Conservation (phyloP, 2,888 invertebrate species). For the Drosophila melanosoma region DNA sequence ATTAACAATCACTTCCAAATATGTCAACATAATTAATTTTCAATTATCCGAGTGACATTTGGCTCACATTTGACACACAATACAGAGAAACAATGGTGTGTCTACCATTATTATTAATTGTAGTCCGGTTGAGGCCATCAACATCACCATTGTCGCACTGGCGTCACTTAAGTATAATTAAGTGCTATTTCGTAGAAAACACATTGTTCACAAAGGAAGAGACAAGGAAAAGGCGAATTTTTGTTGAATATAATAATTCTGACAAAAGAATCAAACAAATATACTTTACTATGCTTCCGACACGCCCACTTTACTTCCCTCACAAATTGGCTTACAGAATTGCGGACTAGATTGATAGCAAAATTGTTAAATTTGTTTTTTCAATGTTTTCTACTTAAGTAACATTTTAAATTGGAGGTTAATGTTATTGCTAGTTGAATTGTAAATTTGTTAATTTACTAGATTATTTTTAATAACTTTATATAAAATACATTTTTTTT, state of each 20-base stretch:
- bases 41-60: conserved; percentile 73
- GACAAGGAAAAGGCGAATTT: conserved; percentile 51
- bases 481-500: not conserved
- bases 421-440: not conserved
- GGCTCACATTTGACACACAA: conserved; percentile 19
- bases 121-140: conserved; percentile 41
- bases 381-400: not conserved
- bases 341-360: not conserved
- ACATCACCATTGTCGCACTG: conserved; percentile 37
- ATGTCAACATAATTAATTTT: conserved; percentile 81
- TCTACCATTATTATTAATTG: conserved; percentile 70
- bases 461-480: not conserved
- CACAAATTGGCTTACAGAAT: conserved; percentile 14
- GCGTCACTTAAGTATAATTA: conserved; percentile 75
- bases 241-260: conserved; percentile 64
- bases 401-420: not conserved
- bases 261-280: conserved; percentile 67
- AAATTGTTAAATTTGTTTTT: not conserved
- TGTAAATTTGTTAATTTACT: not conserved
- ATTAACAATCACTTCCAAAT: conserved; percentile 75
- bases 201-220: conserved; percentile 57
- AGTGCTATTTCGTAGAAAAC: conserved; percentile 71
- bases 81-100: conserved; percentile 36
- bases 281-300: conserved; percentile 26
- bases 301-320: not conserved